Evolutionary conservation across 1,140 invertebrate genomes (phyloP).

Genomic region (Bombus waltoni): DNA sequence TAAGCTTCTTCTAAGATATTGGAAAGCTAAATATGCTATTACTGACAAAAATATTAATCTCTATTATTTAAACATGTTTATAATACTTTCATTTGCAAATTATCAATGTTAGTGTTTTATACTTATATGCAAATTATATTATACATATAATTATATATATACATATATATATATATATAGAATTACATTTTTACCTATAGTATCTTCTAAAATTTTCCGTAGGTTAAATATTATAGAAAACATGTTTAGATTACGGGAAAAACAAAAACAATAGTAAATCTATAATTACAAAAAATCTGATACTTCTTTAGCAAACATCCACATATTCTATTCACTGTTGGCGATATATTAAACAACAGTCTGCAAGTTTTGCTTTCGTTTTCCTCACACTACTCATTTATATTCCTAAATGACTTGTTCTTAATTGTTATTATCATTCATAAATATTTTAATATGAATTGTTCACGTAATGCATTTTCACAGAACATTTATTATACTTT

Average conservation of each 20-base stretch:
- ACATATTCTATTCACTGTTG: constrained; percentile 36
- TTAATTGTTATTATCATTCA: not conserved
- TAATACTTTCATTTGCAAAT: constrained; percentile 1
- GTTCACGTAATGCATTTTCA: not conserved
- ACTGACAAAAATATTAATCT: not conserved
- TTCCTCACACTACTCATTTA: constrained; percentile 15
- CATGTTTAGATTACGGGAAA: constrained; percentile 61
- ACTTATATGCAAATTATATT: constrained; percentile 3
- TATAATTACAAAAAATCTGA: not conserved
- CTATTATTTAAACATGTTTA: constrained; percentile 13
- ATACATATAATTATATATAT: not conserved
- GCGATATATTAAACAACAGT: not conserved
- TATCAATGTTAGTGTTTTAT: not conserved
- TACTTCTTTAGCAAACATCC: constrained; percentile 6
- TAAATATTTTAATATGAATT: not conserved
- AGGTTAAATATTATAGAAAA: constrained; percentile 63
- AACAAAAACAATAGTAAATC: not conserved
- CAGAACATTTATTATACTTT: not conserved
- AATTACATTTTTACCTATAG: constrained; percentile 67
- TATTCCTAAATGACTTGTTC: not conserved
- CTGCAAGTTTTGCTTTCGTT: not conserved
- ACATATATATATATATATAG: constrained; percentile 39
- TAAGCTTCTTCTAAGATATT: not conserved
- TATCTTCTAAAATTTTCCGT: constrained; percentile 57
- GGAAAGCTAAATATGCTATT: not conserved